Conservation (phyloP, 2,113 vertebrate species). For the Ciconia maguari region DNA sequence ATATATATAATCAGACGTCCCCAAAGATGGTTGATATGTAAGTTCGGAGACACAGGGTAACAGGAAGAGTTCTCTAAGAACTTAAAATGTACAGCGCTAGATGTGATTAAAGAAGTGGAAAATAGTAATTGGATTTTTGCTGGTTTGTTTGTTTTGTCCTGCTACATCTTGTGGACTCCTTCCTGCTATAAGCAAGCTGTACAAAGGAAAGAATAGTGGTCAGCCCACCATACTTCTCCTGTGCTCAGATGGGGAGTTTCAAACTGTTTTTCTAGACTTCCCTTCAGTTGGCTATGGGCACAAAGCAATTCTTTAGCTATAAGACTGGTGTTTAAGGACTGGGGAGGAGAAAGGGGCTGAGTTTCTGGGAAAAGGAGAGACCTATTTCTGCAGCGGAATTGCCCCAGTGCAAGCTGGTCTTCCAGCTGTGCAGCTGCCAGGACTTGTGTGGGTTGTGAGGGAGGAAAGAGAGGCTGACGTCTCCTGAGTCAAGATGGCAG, state of each 20-base stretch:
- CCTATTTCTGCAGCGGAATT: neutral
- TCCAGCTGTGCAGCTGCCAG: neutral
- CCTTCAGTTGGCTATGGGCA: neutral
- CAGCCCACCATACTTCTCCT: neutral
- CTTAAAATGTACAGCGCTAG: neutral
- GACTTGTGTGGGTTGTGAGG: neutral
- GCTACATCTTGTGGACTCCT: neutral
- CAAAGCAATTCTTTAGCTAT: neutral
- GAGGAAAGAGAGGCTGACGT: neutral
- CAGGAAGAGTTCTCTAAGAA: neutral
- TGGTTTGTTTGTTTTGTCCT: neutral
- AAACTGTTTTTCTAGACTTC: neutral
- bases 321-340: neutral
- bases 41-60: neutral
- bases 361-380: neutral
- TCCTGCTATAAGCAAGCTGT: neutral
- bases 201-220: neutral
- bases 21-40: neutral
- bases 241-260: neutral
- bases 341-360: neutral
- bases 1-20: neutral
- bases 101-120: neutral
- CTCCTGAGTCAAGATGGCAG: neutral
- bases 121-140: neutral
- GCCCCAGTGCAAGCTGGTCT: neutral